Evolutionary conservation across 2,113 vertebrate genomes (phyloP).

Genomic region (Notiomystis cincta): DNA sequence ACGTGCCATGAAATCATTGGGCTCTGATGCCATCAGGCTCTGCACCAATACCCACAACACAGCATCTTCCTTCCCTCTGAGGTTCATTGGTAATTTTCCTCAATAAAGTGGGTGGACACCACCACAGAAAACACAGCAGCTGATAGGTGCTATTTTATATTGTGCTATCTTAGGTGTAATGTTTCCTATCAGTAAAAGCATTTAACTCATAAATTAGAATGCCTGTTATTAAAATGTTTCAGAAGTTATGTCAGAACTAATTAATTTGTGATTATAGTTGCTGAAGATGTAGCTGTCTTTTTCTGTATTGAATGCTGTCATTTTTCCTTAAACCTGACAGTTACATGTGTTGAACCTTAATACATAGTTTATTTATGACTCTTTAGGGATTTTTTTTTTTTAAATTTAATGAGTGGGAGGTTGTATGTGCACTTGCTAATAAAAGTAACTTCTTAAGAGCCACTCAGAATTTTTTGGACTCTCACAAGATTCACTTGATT

Average conservation of each 20-base stretch:
- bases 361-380: neutral
- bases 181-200: neutral
- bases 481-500: neutral
- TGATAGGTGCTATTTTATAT: neutral
- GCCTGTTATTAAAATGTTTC: neutral
- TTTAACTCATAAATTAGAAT: neutral
- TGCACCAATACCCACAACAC: neutral
- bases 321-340: neutral
- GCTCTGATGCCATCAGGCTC: neutral
- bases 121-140: neutral
- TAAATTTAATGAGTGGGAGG: neutral
- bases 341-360: neutral
- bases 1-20: accelerated
- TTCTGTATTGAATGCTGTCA: neutral
- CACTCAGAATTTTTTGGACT: neutral
- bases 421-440: neutral
- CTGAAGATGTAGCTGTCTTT: neutral
- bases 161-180: neutral
- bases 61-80: neutral
- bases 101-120: neutral
- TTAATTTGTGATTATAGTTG: neutral
- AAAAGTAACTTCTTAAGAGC: neutral
- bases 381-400: neutral
- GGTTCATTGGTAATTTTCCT: neutral
- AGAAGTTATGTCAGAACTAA: neutral